These are phyloP conservation scores for Drosophila peninsularis DNA, from an alignment of 2,888 invertebrate species.

Conservation along the genomic window DNA sequence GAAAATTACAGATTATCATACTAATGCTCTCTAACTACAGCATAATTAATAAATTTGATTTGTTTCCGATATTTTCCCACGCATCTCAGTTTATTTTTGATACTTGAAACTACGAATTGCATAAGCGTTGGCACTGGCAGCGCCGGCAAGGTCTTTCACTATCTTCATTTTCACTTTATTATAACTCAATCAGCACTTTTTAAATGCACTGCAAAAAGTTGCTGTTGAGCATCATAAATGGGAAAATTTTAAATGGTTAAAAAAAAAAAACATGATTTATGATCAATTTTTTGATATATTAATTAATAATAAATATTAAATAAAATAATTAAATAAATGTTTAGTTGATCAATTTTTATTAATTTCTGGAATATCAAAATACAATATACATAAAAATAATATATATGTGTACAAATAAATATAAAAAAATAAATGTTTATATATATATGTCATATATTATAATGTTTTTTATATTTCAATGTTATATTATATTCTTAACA, in stretches of 20 bases:
- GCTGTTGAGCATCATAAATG: not conserved
- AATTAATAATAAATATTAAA: too few species aligned
- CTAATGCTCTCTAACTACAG: not conserved
- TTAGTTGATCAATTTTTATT: too few species aligned
- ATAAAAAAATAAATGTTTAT: too few species aligned
- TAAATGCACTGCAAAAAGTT: slow-evolving; percentile 5
- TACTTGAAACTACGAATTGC: slow-evolving; percentile 23
- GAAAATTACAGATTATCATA: not conserved
- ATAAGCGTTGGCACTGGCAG: slow-evolving; percentile 15
- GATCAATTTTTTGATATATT: too few species aligned
- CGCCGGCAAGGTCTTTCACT: slow-evolving; percentile 13
- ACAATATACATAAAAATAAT: too few species aligned
- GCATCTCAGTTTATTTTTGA: slow-evolving; percentile 15
- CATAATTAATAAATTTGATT: not conserved
- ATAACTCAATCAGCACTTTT: slow-evolving; percentile 18
- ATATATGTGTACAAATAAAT: too few species aligned
- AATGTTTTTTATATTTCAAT: not conserved
- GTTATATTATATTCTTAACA: not conserved
- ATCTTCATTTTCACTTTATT: slow-evolving; percentile 9
- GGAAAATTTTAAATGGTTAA: not conserved
- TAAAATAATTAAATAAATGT: too few species aligned
- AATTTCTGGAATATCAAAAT: too few species aligned
- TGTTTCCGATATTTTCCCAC: slow-evolving; percentile 17
- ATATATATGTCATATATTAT: too few species aligned
- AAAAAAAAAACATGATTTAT: too few species aligned